Evolutionary conservation across 2,888 invertebrate species (phyloP).

Genomic region (Amphipyra berbera): DNA sequence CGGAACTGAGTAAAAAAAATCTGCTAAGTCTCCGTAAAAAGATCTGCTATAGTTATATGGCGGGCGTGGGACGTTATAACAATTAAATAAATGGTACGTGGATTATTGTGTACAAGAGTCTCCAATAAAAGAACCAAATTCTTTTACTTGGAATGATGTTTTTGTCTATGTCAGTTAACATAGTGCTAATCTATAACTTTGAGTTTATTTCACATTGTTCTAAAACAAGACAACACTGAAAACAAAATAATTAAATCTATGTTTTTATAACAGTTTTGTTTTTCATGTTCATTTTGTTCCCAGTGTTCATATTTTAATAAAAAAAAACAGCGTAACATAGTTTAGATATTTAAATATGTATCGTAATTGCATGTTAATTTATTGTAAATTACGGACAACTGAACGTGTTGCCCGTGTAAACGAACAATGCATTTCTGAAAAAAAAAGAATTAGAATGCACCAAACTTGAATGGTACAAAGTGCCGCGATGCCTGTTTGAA

Average conservation of each 20-base stretch:
- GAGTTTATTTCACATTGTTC: constrained; percentile 18
- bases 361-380: constrained; percentile 47
- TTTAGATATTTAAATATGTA: constrained; percentile 28
- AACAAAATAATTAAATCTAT: background rate
- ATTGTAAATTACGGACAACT: constrained; percentile 47
- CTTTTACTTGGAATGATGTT: constrained; percentile 15
- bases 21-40: no score
- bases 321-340: constrained; percentile 15
- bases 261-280: background rate
- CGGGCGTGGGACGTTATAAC: no score
- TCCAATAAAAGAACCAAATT: constrained; percentile 1
- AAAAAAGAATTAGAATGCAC: background rate
- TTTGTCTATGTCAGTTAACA: constrained; percentile 39
- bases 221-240: constrained; percentile 25
- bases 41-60: no score
- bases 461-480: background rate
- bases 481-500: no score
- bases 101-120: constrained; percentile 13
- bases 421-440: constrained; percentile 28
- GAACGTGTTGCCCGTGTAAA: constrained; percentile 53
- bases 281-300: background rate
- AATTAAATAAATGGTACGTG: constrained; percentile 4
- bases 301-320: constrained; percentile 18
- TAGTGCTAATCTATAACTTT: constrained; percentile 31
- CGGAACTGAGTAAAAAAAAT: no score